Evolutionary conservation across 2,113 vertebrate species (phyloP).

Genomic region (Microtus montanus): DNA sequence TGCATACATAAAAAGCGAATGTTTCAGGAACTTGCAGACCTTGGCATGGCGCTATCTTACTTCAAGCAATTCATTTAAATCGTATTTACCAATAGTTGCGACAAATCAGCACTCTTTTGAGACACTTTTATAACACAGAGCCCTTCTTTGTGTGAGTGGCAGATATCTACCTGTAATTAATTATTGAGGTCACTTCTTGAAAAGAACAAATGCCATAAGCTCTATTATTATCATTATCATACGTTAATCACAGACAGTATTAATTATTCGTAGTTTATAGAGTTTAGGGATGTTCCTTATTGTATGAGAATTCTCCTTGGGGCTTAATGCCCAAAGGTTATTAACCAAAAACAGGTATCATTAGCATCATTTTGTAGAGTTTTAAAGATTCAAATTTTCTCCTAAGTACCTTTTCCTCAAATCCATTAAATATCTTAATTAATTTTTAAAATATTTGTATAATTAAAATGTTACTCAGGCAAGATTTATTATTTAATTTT

Average conservation of each 20-base stretch:
- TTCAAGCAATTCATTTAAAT: constrained; percentile 18
- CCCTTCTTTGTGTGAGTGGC: not conserved
- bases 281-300: not conserved
- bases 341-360: not conserved
- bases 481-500: constrained; percentile 29
- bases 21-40: not conserved
- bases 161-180: not conserved
- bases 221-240: not conserved
- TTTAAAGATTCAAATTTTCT: constrained; percentile 31
- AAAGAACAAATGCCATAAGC: not conserved
- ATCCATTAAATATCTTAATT: not conserved
- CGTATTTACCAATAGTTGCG: constrained; percentile 2
- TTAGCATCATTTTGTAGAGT: not conserved
- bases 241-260: constrained; percentile 27
- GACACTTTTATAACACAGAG: not conserved
- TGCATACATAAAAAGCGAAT: not conserved
- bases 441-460: constrained; percentile 14
- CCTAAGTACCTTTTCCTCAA: not conserved
- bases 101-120: not conserved
- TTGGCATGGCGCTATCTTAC: not conserved
- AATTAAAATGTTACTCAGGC: not conserved
- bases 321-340: not conserved
- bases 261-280: not conserved
- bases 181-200: not conserved
- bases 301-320: not conserved